These are phyloP conservation scores for Goniozus legneri DNA, from an alignment of 1,140 invertebrate species.

Conservation along the genomic window DNA sequence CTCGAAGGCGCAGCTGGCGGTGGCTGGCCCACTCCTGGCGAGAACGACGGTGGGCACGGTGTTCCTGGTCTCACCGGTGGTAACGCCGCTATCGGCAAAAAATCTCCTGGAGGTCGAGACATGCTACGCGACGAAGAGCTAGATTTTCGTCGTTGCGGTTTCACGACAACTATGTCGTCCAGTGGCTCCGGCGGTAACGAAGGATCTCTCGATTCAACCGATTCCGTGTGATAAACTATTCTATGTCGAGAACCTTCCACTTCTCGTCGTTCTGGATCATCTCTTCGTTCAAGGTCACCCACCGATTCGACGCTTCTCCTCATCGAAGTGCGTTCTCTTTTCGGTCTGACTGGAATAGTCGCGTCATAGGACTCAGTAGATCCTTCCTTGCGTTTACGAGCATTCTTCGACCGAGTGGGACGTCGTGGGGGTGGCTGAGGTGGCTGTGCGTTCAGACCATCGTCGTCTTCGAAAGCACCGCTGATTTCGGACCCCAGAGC, in stretches of 20 bases:
- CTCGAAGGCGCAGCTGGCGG: neutral
- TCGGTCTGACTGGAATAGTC: slow-evolving; percentile 30
- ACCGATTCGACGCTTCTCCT: slow-evolving; percentile 41
- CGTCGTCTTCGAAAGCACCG: slow-evolving; percentile 68
- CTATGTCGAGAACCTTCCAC: slow-evolving; percentile 31
- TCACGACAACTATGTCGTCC: slow-evolving; percentile 48
- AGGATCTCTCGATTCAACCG: slow-evolving; percentile 13
- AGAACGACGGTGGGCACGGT: neutral
- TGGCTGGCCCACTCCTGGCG: neutral
- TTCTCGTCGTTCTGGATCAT: slow-evolving; percentile 12
- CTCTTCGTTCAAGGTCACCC: slow-evolving; percentile 26
- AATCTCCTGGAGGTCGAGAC: slow-evolving; percentile 21
- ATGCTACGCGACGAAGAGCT: slow-evolving; percentile 28
- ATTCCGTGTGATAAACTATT: slow-evolving; percentile 45
- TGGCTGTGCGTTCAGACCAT: slow-evolving; percentile 35
- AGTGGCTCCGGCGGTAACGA: slow-evolving; percentile 26
- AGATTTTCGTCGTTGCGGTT: slow-evolving; percentile 44
- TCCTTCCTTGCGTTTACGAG: slow-evolving; percentile 36
- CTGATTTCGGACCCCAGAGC: slow-evolving; percentile 74
- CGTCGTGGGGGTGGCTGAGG: slow-evolving; percentile 33
- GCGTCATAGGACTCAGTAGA: slow-evolving; percentile 26
- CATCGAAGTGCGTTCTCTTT: slow-evolving; percentile 29
- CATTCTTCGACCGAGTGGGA: slow-evolving; percentile 35
- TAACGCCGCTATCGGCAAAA: slow-evolving; percentile 6
- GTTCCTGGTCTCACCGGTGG: slow-evolving; percentile 2